Percentiles rank a stretch among this genome's conserved stretches.
These are phyloP conservation scores for Luffia ferchaultella DNA, from an alignment of 2,888 invertebrate genomes.

Conservation along the genomic window DNA sequence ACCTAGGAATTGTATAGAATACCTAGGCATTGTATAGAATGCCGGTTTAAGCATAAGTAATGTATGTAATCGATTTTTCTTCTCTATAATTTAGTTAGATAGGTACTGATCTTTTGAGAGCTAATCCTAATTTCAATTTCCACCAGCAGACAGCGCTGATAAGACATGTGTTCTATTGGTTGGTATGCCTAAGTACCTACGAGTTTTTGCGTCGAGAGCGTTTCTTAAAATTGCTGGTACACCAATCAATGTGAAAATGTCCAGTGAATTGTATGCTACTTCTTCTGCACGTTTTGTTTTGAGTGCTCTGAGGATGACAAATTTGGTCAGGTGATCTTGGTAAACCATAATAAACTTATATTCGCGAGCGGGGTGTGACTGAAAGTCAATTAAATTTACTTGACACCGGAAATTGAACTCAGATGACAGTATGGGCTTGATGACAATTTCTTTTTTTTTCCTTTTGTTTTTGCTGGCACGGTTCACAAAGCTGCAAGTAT, in stretches of 20 bases:
- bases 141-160: no score
- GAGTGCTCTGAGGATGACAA: conserved; percentile 28
- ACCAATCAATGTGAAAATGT: conserved; percentile 32
- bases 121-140: no score
- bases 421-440: conserved; percentile 18
- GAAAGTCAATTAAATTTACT: conserved; percentile 32
- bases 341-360: conserved; percentile 31
- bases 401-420: conserved; percentile 26
- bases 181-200: no score
- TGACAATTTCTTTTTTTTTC: conserved; percentile 21
- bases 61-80: no score
- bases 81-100: no score
- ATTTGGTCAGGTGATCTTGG: conserved; percentile 36
- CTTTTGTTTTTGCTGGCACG: conserved; percentile 17
- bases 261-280: conserved; percentile 23
- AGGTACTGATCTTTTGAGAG: no score
- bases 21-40: no score
- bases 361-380: conserved; percentile 23
- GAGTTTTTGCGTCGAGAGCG: no score
- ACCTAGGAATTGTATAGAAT: no score
- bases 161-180: no score
- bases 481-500: conserved; percentile 14
- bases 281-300: no score
- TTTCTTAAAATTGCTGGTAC: conserved; percentile 27
- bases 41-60: no score